A percentile compares a stretch with the other conserved stretches of the same genome.
Conservation (phyloP, 2,888 invertebrate species). For the Teleiodes luculella region DNA sequence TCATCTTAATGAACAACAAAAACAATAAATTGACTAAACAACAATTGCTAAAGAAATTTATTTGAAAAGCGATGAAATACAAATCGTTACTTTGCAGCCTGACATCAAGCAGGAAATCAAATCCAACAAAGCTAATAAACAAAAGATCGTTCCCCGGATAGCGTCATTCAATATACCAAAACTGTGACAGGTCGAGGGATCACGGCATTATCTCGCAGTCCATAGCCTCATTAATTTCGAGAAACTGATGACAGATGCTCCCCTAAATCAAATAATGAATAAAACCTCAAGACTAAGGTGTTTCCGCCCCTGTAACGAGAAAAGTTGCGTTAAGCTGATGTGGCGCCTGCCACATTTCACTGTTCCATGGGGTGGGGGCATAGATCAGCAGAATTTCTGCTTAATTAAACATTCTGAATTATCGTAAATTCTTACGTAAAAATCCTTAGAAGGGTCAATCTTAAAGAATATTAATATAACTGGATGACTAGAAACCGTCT, state of each 20-base stretch:
- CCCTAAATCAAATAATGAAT: constrained; percentile 67
- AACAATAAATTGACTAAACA: too few relatives aligned
- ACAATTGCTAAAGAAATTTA: too few relatives aligned
- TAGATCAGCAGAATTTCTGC: background rate
- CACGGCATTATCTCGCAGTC: constrained; percentile 16
- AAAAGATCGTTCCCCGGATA: too few relatives aligned
- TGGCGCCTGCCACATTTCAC: constrained; percentile 50
- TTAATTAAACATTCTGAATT: background rate
- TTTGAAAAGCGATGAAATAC: background rate
- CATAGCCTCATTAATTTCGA: constrained; percentile 29
- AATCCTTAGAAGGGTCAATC: too few relatives aligned
- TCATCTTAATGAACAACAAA: background rate
- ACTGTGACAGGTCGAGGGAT: too few relatives aligned
- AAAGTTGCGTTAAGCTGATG: constrained; percentile 68
- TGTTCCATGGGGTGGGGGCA: constrained; percentile 30
- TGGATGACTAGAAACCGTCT: too few relatives aligned
- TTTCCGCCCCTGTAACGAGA: constrained; percentile 65
- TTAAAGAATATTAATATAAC: too few relatives aligned
- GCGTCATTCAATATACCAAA: too few relatives aligned
- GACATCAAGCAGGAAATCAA: too few relatives aligned
- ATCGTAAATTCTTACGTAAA: background rate
- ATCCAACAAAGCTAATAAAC: too few relatives aligned
- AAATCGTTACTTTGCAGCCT: background rate
- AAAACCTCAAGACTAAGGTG: constrained; percentile 60
- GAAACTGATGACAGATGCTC: constrained; percentile 63